Evolutionary conservation across 2,888 invertebrate genomes (phyloP).

Genomic region (Eueremaeus valkanovi): DNA sequence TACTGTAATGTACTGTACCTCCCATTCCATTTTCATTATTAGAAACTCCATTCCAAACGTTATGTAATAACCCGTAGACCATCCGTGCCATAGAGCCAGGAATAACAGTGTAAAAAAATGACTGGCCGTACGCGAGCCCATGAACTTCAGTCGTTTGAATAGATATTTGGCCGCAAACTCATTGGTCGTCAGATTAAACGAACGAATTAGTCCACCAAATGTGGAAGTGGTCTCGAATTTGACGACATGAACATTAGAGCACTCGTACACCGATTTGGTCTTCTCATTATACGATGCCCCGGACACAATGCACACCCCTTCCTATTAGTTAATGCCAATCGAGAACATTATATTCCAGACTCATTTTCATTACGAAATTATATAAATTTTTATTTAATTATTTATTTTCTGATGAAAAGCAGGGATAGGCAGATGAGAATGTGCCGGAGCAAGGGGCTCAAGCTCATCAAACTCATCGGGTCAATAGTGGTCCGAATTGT

Average conservation of each 20-base stretch:
- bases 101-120: slow-evolving; percentile 77
- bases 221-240: slow-evolving; percentile 76
- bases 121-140: slow-evolving; percentile 73
- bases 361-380: too few species aligned
- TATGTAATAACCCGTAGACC: slow-evolving; percentile 87
- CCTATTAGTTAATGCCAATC: too few species aligned
- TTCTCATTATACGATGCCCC: slow-evolving; percentile 64
- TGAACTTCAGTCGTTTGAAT: slow-evolving; percentile 85
- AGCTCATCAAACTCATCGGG: too few species aligned
- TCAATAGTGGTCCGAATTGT: too few species aligned
- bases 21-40: slow-evolving; percentile 77
- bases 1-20: slow-evolving; percentile 58
- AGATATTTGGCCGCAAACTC: slow-evolving; percentile 85
- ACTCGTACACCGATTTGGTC: slow-evolving; percentile 69
- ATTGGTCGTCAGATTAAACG: slow-evolving; percentile 95
- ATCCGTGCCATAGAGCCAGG: slow-evolving; percentile 93
- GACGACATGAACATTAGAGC: slow-evolving; percentile 78
- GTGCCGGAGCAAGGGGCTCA: too few species aligned
- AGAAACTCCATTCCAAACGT: slow-evolving; percentile 88
- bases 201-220: slow-evolving; percentile 79
- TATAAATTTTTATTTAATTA: too few species aligned
- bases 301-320: slow-evolving; percentile 59
- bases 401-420: too few species aligned
- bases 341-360: too few species aligned
- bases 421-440: too few species aligned